Conservation (phyloP, 2,113 vertebrate genomes). For the Calyptommatus sinebrachiatus region DNA sequence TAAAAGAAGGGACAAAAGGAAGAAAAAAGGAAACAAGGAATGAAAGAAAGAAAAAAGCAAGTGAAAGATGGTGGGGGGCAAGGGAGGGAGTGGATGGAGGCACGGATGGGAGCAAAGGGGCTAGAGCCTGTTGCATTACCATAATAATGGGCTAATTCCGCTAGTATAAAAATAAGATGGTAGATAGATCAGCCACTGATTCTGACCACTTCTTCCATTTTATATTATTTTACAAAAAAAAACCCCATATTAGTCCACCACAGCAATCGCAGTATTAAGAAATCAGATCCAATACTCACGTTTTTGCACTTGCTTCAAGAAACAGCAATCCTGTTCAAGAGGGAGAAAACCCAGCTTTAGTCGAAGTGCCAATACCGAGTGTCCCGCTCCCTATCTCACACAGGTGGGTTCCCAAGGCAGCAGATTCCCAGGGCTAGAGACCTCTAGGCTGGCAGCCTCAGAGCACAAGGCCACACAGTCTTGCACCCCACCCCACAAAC, state of each 20-base stretch:
- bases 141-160: too few relatives aligned
- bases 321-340: conserved; percentile 86
- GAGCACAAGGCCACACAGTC: background rate
- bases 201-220: background rate
- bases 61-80: too few relatives aligned
- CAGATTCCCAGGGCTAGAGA: background rate
- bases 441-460: too few relatives aligned
- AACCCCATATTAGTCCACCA: background rate
- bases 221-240: too few relatives aligned
- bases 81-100: too few relatives aligned
- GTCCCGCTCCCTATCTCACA: background rate
- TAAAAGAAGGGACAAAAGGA: too few relatives aligned
- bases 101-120: too few relatives aligned
- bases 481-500: background rate
- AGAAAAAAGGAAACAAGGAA: too few relatives aligned
- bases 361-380: background rate
- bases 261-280: background rate
- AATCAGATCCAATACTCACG: conserved; percentile 78
- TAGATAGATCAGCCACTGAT: background rate
- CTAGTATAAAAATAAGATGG: too few relatives aligned
- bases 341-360: conserved; percentile 68
- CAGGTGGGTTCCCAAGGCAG: background rate
- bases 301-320: conserved; percentile 97
- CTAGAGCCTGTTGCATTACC: too few relatives aligned
- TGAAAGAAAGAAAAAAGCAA: too few relatives aligned